phyloP scores from a whole-genome alignment of 2,797 vertebrate genomes.

The Leptodactylus fallax region DNA sequence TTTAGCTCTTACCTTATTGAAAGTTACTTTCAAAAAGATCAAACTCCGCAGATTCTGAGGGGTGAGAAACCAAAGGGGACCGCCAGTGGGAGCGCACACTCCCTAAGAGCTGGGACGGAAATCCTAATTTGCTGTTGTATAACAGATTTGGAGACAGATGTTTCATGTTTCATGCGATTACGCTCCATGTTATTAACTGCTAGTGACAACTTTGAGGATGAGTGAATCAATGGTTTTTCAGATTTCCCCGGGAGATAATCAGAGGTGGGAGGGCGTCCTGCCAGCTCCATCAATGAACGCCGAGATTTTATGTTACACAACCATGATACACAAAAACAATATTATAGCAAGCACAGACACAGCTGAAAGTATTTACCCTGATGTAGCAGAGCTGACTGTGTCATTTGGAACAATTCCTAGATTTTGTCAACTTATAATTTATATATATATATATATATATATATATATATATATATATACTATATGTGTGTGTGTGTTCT shows the following conservation, averaged over 20 bases:
- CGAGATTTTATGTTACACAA: background rate
- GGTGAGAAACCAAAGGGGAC: background rate
- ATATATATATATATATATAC: background rate
- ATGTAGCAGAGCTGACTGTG: background rate
- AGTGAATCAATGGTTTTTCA: slow-evolving; percentile 50
- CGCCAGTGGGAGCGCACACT: background rate
- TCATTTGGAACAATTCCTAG: background rate
- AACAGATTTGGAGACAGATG: slow-evolving; percentile 52
- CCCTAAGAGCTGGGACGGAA: background rate
- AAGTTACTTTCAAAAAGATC: background rate
- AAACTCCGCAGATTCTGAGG: background rate
- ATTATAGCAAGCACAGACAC: background rate
- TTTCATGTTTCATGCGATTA: slow-evolving; percentile 55
- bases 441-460: background rate
- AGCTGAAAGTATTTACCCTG: background rate
- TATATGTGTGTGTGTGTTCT: too few species aligned
- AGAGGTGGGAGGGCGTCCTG: slow-evolving; percentile 32
- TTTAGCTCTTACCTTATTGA: background rate
- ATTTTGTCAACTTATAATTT: background rate
- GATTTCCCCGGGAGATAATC: slow-evolving; percentile 56
- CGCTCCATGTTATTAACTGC: slow-evolving; percentile 52
- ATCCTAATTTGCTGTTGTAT: slow-evolving; percentile 20
- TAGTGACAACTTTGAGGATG: slow-evolving; percentile 53
- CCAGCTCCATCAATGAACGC: slow-evolving; percentile 21
- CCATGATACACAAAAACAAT: background rate